Evolutionary conservation across 2,113 vertebrate species (phyloP).

Genomic region (Myrmecophaga tridactyla): DNA sequence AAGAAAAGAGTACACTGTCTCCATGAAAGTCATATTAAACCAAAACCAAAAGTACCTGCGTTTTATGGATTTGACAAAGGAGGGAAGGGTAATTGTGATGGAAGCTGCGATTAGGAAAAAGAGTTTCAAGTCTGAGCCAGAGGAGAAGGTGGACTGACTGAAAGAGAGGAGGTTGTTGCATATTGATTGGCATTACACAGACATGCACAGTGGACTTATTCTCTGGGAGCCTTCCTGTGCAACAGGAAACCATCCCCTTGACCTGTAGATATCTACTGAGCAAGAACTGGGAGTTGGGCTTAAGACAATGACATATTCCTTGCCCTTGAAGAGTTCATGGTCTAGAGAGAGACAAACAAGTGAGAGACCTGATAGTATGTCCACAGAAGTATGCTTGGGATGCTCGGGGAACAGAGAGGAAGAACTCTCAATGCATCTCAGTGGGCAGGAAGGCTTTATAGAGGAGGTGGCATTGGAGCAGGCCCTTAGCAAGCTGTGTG

Average conservation of each 20-base stretch:
- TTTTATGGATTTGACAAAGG: background rate
- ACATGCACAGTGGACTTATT: background rate
- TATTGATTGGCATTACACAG: background rate
- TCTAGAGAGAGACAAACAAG: background rate
- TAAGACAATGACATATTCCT: background rate
- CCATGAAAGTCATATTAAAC: background rate
- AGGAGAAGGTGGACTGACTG: background rate
- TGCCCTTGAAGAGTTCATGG: background rate
- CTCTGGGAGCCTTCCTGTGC: background rate
- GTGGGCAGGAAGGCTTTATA: background rate
- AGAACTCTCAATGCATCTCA: background rate
- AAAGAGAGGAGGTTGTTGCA: background rate
- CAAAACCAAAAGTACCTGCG: background rate
- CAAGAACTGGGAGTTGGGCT: background rate
- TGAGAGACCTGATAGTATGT: background rate
- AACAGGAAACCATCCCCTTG: background rate
- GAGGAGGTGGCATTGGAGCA: background rate
- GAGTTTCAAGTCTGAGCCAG: background rate
- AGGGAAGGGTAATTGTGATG: background rate
- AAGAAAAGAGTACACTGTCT: background rate
- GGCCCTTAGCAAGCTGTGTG: background rate
- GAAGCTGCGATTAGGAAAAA: background rate
- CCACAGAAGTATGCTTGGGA: background rate
- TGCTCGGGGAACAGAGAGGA: background rate
- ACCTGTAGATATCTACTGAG: background rate